Evolutionary conservation across 2,888 invertebrate genomes (phyloP).

Genomic region (Nomada ruficornis): DNA sequence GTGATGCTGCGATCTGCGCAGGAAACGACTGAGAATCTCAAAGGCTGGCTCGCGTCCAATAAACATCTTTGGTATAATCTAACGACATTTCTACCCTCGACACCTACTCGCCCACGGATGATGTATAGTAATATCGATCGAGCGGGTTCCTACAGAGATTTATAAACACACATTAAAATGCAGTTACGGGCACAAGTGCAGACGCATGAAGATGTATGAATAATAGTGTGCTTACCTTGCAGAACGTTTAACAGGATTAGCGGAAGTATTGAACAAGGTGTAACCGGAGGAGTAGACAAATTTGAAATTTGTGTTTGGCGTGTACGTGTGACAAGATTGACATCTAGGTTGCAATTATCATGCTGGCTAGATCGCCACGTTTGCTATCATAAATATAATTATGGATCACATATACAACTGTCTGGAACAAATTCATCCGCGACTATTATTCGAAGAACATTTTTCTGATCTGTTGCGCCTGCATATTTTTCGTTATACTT

Average conservation of each 20-base stretch:
- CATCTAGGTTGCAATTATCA: background rate
- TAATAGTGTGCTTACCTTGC: background rate
- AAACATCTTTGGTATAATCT: constrained; percentile 80
- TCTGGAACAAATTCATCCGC: background rate
- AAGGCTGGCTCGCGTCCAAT: constrained; percentile 79
- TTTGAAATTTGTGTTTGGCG: constrained; percentile 7
- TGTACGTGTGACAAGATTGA: constrained; percentile 15
- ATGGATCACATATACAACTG: too few species aligned
- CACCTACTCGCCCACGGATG: constrained; percentile 42
- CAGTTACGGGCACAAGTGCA: background rate
- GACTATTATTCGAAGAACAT: too few species aligned
- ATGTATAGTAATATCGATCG: constrained; percentile 43
- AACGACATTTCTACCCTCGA: constrained; percentile 76
- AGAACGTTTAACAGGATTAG: background rate
- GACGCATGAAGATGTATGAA: background rate
- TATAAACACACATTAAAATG: background rate
- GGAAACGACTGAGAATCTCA: constrained; percentile 56
- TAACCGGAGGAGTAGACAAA: background rate
- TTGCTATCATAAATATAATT: background rate
- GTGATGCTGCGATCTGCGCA: constrained; percentile 53
- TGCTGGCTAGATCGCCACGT: background rate
- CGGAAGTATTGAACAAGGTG: background rate
- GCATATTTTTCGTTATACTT: too few species aligned
- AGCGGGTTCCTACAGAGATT: background rate
- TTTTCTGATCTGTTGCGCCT: too few species aligned